phyloP scores from a whole-genome alignment of 2,113 vertebrate species.

The Penelope pileata region DNA sequence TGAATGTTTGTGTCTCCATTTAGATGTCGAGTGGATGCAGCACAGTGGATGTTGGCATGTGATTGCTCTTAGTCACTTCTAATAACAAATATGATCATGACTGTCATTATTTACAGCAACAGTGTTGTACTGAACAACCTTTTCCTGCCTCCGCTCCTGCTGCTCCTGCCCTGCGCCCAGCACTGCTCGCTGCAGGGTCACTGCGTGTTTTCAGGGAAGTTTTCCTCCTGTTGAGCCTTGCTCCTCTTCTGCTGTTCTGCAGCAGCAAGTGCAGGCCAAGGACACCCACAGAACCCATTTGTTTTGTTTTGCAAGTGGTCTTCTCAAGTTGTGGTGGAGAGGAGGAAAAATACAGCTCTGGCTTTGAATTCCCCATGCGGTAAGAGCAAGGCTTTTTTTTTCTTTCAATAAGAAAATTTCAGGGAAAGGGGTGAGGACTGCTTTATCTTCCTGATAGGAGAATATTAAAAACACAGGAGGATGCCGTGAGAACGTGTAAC shows the following conservation, averaged over 20 bases:
- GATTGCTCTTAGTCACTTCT: neutral
- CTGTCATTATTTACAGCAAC: neutral
- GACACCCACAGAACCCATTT: neutral
- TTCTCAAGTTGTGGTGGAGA: neutral
- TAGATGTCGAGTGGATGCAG: neutral
- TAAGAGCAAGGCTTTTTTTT: neutral
- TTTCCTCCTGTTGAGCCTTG: neutral
- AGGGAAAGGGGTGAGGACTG: neutral
- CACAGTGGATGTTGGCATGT: neutral
- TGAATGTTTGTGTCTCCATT: neutral
- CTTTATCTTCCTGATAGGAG: constrained; percentile 68
- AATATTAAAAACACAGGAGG: constrained; percentile 71
- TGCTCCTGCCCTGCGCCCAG: neutral
- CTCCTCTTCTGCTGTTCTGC: neutral
- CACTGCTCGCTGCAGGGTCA: neutral
- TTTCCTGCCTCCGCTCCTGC: neutral
- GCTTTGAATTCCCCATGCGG: neutral
- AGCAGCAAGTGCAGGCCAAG: neutral
- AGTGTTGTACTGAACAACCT: neutral
- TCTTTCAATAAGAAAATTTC: neutral
- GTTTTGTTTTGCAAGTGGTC: neutral
- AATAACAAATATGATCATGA: neutral
- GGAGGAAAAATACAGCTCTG: neutral
- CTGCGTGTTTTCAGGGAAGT: neutral
- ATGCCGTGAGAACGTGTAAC: neutral